phyloP scores from a whole-genome alignment of 2,113 vertebrate species.

The Alligator sinensis region DNA sequence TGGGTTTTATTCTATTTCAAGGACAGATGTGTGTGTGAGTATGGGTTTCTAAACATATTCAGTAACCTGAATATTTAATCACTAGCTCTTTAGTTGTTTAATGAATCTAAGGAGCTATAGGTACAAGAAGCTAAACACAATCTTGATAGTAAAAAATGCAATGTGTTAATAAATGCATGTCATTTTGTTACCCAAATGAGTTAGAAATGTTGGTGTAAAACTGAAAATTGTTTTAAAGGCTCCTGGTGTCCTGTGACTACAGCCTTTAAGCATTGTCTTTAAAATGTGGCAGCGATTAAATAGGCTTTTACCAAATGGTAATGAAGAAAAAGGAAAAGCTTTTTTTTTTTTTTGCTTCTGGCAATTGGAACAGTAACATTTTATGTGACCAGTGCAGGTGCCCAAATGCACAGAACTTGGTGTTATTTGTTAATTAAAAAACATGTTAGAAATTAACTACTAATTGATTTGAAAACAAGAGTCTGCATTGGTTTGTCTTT shows the following conservation, averaged over 20 bases:
- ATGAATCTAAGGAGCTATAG: rapidly evolving
- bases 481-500: background rate
- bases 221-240: no score
- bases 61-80: background rate
- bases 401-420: background rate
- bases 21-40: rapidly evolving
- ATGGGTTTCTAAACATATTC: rapidly evolving
- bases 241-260: rapidly evolving
- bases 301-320: background rate
- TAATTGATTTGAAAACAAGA: background rate
- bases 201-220: background rate
- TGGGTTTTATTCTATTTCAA: background rate
- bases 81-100: background rate
- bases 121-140: background rate
- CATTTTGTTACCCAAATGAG: rapidly evolving
- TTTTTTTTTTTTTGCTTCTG: background rate
- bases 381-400: background rate
- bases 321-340: background rate
- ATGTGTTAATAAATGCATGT: rapidly evolving
- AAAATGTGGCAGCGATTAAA: rapidly evolving
- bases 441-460: background rate
- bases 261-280: background rate
- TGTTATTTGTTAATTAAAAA: background rate
- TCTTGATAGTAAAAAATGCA: rapidly evolving
- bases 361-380: background rate